These are phyloP conservation scores for Lepus oiostolus DNA, from an alignment of 2,797 vertebrate genomes.

Conservation along the genomic window DNA sequence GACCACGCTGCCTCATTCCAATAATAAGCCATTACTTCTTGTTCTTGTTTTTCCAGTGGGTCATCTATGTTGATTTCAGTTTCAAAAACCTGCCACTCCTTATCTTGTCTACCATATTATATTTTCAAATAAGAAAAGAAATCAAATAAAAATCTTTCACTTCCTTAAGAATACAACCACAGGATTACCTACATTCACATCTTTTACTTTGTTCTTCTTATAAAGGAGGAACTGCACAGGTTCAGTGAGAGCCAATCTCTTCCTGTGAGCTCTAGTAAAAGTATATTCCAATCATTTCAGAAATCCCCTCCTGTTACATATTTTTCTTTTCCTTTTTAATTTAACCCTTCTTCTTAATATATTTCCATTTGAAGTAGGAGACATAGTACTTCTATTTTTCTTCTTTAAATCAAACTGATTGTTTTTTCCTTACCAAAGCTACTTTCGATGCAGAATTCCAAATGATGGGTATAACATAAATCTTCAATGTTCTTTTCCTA, in stretches of 20 bases:
- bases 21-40: not conserved
- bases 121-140: not conserved
- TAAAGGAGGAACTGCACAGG: not conserved
- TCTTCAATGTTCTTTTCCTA: not conserved
- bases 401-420: not conserved
- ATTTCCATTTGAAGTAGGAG: not conserved
- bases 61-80: not conserved
- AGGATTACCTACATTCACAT: not conserved
- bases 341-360: not conserved
- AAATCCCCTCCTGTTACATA: not conserved
- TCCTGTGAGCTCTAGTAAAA: not conserved
- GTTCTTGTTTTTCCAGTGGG: not conserved
- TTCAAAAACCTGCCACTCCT: not conserved
- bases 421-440: conserved; percentile 2
- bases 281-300: not conserved
- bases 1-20: not conserved
- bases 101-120: not conserved
- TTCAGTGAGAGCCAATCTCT: not conserved
- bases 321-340: not conserved
- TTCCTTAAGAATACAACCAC: not conserved
- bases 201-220: not conserved
- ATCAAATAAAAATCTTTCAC: not conserved
- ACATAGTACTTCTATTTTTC: not conserved
- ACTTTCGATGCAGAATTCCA: not conserved
- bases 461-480: not conserved